Evolutionary conservation across 2,888 invertebrate genomes (phyloP).

Genomic region (Athetis lepigone): DNA sequence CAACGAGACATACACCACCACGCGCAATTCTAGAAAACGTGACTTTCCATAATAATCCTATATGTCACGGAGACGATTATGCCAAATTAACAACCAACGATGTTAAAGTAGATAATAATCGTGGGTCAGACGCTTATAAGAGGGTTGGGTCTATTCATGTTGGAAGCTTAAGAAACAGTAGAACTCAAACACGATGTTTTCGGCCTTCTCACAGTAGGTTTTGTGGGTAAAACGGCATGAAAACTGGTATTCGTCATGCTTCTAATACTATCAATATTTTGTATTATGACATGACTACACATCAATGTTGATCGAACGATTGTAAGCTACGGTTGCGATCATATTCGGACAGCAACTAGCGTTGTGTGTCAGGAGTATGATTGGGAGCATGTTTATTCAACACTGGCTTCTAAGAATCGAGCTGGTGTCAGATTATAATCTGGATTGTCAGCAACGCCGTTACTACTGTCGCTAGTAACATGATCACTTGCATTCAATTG

Average conservation of each 20-base stretch:
- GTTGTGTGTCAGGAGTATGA: constrained; percentile 11
- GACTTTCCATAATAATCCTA: constrained; percentile 35
- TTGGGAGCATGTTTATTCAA: constrained; percentile 75
- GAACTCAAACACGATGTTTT: background rate
- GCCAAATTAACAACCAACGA: constrained; percentile 15
- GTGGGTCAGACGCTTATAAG: constrained; percentile 6
- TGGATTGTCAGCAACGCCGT: constrained; percentile 4
- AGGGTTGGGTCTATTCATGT: constrained; percentile 1
- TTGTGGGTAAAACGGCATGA: no score
- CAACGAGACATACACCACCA: constrained; percentile 8
- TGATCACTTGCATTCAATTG: constrained; percentile 33
- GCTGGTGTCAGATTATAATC: constrained; percentile 63
- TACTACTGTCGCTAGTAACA: constrained; percentile 41
- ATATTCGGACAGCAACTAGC: constrained; percentile 7
- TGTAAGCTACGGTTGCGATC: constrained; percentile 10
- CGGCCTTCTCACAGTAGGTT: background rate
- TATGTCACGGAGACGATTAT: constrained; percentile 19
- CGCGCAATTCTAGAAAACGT: constrained; percentile 39
- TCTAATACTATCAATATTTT: background rate
- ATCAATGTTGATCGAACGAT: background rate
- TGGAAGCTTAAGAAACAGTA: constrained; percentile 2
- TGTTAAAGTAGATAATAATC: background rate
- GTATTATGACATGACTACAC: background rate
- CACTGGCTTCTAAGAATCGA: constrained; percentile 74
- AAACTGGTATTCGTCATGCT: background rate